These are phyloP conservation scores for Stercorarius parasiticus DNA, from an alignment of 2,113 vertebrate species.

Conservation along the genomic window DNA sequence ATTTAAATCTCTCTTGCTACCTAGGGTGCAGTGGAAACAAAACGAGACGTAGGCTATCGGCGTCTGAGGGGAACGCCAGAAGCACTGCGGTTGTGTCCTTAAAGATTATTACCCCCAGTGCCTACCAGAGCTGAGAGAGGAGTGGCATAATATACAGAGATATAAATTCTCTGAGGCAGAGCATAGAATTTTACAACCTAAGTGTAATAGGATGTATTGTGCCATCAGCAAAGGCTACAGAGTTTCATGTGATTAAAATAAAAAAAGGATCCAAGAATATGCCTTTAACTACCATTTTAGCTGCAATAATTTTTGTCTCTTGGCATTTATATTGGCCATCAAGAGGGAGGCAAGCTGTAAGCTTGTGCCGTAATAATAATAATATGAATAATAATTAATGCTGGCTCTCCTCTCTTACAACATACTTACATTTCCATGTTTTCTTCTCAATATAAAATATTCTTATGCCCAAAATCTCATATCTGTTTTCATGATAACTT, in stretches of 20 bases:
- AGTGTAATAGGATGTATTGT: constrained; percentile 76
- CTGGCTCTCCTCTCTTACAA: neutral
- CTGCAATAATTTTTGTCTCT: constrained; percentile 72
- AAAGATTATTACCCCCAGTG: constrained; percentile 70
- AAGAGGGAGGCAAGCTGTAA: constrained; percentile 55
- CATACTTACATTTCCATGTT: constrained; percentile 16
- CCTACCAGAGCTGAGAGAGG: constrained; percentile 61
- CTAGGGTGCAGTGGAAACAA: neutral
- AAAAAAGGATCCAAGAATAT: constrained; percentile 67
- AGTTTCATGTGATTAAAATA: constrained; percentile 76
- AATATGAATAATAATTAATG: constrained; percentile 71
- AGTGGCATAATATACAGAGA: constrained; percentile 65
- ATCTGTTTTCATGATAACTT: constrained; percentile 9
- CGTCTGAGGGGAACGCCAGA: constrained; percentile 37
- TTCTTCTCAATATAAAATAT: constrained; percentile 38
- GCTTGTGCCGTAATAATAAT: constrained; percentile 57
- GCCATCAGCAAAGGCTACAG: constrained; percentile 75
- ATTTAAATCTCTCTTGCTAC: constrained; percentile 19
- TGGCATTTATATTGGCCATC: constrained; percentile 73
- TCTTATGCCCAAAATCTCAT: neutral
- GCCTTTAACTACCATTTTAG: constrained; percentile 77
- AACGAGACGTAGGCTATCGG: neutral
- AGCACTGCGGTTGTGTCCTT: constrained; percentile 44
- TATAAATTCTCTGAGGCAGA: constrained; percentile 77
- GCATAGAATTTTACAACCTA: constrained; percentile 76